These are phyloP conservation scores for Rhynchonema sp. DNA, from an alignment of 2,888 invertebrate genomes.

Conservation along the genomic window DNA sequence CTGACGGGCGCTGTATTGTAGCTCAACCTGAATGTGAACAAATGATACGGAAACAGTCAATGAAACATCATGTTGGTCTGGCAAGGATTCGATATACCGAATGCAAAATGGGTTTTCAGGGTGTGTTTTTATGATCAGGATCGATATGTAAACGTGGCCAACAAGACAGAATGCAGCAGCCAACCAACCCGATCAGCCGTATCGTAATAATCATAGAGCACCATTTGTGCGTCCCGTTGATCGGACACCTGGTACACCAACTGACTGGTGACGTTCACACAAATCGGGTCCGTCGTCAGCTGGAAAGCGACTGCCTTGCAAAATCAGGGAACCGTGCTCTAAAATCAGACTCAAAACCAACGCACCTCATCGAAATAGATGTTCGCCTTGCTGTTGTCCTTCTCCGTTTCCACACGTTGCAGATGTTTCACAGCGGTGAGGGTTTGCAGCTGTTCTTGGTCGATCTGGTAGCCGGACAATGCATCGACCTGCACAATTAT, in stretches of 20 bases:
- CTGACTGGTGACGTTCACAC: conserved; percentile 62
- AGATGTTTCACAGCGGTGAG: conserved; percentile 21
- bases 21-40: background rate
- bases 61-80: no score
- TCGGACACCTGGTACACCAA: conserved; percentile 62
- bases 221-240: conserved; percentile 63
- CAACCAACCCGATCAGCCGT: conserved; percentile 33
- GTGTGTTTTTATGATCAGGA: no score
- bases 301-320: conserved; percentile 9
- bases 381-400: conserved; percentile 29
- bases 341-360: background rate
- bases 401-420: conserved; percentile 29
- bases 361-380: conserved; percentile 33
- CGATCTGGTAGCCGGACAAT: conserved; percentile 13
- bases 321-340: background rate
- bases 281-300: conserved; percentile 31
- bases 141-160: no score
- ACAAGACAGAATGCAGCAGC: background rate
- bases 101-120: no score
- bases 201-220: conserved; percentile 74
- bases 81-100: no score
- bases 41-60: no score
- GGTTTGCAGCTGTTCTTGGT: conserved; percentile 17
- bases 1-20: background rate
- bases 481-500: no score